Percentiles rank a stretch among this genome's conserved stretches.
Conservation (phyloP, 2,113 vertebrate species). For the Circaetus cinerascens region DNA sequence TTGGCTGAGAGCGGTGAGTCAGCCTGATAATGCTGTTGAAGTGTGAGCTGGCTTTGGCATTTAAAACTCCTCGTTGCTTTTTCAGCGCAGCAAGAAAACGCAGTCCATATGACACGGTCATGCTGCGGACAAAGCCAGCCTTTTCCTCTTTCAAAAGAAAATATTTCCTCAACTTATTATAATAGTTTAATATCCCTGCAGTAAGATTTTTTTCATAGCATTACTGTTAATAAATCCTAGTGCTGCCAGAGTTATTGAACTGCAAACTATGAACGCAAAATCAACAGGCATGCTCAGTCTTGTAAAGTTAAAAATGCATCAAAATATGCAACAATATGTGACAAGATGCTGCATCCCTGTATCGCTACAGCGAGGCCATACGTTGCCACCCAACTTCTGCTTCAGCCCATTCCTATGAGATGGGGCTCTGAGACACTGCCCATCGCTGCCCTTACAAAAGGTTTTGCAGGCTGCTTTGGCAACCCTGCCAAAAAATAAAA, state of each 20-base stretch:
- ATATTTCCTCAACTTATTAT: constrained; percentile 25
- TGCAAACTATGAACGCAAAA: neutral
- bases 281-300: neutral
- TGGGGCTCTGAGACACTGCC: neutral
- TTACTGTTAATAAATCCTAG: constrained; percentile 6
- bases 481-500: neutral
- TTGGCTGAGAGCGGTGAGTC: constrained; percentile 11
- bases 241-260: neutral
- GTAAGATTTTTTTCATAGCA: neutral
- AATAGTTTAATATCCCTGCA: neutral
- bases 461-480: neutral
- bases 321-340: neutral
- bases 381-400: neutral
- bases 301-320: neutral
- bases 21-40: constrained; percentile 36
- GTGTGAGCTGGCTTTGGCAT: constrained; percentile 36
- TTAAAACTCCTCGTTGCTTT: constrained; percentile 33
- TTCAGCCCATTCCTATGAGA: neutral
- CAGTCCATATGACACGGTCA: neutral
- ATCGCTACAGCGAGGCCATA: accelerated
- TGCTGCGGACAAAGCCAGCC: constrained; percentile 10
- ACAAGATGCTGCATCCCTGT: neutral
- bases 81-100: constrained; percentile 7
- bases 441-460: neutral
- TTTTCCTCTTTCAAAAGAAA: constrained; percentile 32